Conservation (phyloP, 1,140 invertebrate species). For the Leptestheria dahalacensis region DNA sequence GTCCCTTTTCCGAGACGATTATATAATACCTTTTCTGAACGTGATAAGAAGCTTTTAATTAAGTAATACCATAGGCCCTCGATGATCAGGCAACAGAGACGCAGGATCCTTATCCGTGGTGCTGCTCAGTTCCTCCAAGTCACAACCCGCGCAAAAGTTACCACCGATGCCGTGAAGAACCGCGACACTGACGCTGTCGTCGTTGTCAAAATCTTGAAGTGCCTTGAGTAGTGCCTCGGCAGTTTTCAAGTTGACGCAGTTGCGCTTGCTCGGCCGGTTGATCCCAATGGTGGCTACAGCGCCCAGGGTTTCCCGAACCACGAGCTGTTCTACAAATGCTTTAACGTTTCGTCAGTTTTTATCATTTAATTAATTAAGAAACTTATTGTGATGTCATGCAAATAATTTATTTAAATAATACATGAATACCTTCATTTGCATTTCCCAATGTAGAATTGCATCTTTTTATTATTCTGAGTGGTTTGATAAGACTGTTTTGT, state of each 20-base stretch:
- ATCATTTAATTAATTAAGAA: no score
- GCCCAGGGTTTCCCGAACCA: conserved; percentile 43
- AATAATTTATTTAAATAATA: no score
- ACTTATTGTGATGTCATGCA: no score
- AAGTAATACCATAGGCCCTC: conserved; percentile 27
- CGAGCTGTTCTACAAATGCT: conserved; percentile 13
- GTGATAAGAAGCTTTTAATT: no score
- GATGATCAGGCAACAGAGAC: conserved; percentile 14
- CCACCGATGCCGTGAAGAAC: conserved; percentile 76
- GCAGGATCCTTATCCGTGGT: background rate
- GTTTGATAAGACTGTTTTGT: no score
- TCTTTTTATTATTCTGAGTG: no score
- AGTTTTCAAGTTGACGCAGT: conserved; percentile 56
- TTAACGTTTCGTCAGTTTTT: no score
- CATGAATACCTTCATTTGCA: no score
- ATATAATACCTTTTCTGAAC: no score
- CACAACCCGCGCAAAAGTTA: conserved; percentile 79
- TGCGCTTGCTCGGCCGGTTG: conserved; percentile 63
- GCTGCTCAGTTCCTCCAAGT: conserved; percentile 43
- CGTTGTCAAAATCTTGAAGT: conserved; percentile 60
- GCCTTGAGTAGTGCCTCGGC: conserved; percentile 48
- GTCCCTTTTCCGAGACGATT: no score
- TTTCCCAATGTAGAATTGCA: no score
- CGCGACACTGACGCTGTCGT: conserved; percentile 46
- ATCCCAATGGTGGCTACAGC: conserved; percentile 61